Base-by-base conservation (phyloP, 1,140 invertebrate genomes). In the Maniola jurtina region DNA sequence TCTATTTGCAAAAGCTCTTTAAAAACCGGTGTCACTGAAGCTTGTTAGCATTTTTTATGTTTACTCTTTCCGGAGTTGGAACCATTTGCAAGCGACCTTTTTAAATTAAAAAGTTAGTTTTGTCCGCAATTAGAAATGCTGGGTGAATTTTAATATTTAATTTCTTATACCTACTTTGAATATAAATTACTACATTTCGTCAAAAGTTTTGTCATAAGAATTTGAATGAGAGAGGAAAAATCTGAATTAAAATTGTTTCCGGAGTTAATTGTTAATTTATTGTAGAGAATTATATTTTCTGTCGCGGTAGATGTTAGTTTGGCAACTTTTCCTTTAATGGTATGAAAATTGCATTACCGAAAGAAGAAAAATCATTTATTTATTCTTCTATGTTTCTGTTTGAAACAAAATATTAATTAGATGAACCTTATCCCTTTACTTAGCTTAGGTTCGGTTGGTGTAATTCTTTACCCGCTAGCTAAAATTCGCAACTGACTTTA, bases 81-180 rank as follows among this genome's bases (percentile, higher is more conserved):
- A 34, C 52, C 52, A 55, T 55, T 25, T 45, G 42, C 42, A 11
- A 55, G 13, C 52, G 52, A 55, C 52, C 52, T 55, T 55, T 55
- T 55, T 55, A 55, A 55, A 55, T 55, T 55, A 55, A 55, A 55
- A 55, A 55, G 52, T 55, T 55, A 55, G 52, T 55, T 55, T 55
- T 55, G 52, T 34, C 11, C 52, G 25, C 25, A 55, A 55, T 55
- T 55, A 55, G 52, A 34, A 55, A 55, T 55, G 52, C 52, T 14
- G 52, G 11, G 5, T 1, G 52, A 55, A 55, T 55, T 55, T 55
- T 55, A 55, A 55, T 55, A 55, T 55, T 55, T 55, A 55, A 55
- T 55, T 55, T 55, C 52, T 55, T 55, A 55, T 55, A 34, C 33
- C 25, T 34, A 55, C 52, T 55, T 55, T 55, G 52, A 55, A 55